These are phyloP conservation scores for Poecile atricapillus DNA, from an alignment of 2,113 vertebrate genomes.

Conservation along the genomic window DNA sequence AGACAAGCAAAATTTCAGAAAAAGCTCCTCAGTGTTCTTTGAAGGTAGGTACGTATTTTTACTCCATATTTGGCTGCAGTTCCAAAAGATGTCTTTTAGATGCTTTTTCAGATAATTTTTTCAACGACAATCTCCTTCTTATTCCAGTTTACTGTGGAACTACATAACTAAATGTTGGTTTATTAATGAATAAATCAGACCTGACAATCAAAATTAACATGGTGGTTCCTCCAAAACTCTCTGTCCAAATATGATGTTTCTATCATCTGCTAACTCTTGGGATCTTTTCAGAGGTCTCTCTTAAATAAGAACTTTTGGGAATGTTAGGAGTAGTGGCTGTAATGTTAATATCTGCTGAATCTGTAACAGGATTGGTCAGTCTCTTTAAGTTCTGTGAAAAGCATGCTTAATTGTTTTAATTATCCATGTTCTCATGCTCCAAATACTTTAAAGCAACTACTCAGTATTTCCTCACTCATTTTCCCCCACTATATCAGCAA, in stretches of 20 bases:
- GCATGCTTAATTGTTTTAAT: background rate
- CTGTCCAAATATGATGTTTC: background rate
- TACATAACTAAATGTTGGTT: background rate
- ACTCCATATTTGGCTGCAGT: background rate
- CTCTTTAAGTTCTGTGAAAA: background rate
- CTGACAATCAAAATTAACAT: background rate
- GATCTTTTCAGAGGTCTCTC: background rate
- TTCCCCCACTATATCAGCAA: background rate
- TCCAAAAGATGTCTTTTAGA: background rate
- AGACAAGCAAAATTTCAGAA: background rate
- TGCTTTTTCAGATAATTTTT: background rate
- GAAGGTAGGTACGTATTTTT: background rate
- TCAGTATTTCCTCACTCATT: background rate
- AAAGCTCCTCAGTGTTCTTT: background rate
- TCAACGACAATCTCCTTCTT: background rate
- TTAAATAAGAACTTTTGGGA: background rate
- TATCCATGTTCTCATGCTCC: background rate
- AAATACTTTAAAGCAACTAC: background rate
- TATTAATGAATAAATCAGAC: background rate
- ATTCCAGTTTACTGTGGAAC: background rate
- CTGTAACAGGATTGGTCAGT: background rate
- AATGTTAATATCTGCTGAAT: background rate
- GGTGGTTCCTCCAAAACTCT: background rate
- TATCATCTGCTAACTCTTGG: background rate
- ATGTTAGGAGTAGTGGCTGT: background rate